Percentiles rank a stretch among this genome's conserved stretches.
These are phyloP conservation scores for Chondrosia reniformis DNA, from an alignment of 37 sponge, comb jelly and placozoan species.

Conservation along the genomic window DNA sequence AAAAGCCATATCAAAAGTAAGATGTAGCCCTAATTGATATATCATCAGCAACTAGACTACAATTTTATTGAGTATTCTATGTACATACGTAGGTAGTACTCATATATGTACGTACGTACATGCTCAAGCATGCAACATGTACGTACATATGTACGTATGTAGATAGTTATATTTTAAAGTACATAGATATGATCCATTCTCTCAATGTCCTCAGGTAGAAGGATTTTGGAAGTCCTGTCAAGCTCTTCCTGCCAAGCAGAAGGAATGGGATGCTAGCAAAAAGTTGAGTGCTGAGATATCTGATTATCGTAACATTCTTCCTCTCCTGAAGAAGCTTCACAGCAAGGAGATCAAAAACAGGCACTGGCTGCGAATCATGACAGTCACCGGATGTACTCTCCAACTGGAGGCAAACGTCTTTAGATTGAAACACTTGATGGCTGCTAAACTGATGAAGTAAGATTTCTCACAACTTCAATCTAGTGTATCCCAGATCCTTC, in stretches of 20 bases:
- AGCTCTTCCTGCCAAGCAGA: constrained; percentile 67
- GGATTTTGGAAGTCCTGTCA: constrained; percentile 56
- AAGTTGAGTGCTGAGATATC: constrained; percentile 56
- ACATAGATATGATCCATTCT: constrained; percentile 4
- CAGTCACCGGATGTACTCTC: constrained; percentile 70
- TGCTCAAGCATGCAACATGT: neutral
- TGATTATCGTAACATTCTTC: constrained; percentile 64
- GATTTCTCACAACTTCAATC: too few relatives aligned
- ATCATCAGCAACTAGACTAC: neutral
- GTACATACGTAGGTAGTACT: neutral
- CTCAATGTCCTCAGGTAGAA: constrained; percentile 34
- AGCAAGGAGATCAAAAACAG: constrained; percentile 78
- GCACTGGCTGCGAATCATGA: constrained; percentile 92
- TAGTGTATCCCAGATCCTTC: too few relatives aligned
- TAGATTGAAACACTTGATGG: constrained; percentile 76
- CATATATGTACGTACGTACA: neutral
- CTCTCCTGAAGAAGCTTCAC: constrained; percentile 72
- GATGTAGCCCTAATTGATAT: neutral
- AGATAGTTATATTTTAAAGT: constrained; percentile 10
- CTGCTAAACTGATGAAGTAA: constrained; percentile 66
- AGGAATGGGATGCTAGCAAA: constrained; percentile 79
- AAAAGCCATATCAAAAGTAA: constrained; percentile 42
- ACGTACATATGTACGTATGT: neutral
- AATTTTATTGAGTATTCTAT: neutral
- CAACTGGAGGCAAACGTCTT: constrained; percentile 85